phyloP scores from a whole-genome alignment of 2,113 vertebrate genomes.

The Sander lucioperca region DNA sequence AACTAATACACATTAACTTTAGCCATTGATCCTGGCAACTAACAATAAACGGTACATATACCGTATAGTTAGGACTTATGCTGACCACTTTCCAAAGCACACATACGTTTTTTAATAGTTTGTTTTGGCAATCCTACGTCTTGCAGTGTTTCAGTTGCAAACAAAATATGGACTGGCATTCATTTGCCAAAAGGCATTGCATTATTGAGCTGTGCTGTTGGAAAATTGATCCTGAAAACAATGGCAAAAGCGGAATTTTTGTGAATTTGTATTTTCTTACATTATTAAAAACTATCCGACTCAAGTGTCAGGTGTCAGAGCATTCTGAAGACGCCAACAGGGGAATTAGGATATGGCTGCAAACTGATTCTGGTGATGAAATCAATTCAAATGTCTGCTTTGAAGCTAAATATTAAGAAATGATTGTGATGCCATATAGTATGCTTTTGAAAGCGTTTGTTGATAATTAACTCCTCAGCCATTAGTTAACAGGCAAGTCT shows the following conservation, averaged over 20 bases:
- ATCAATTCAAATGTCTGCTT: neutral
- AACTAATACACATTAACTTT: neutral
- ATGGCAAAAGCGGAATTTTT: neutral
- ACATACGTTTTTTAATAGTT: neutral
- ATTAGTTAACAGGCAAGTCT: constrained; percentile 2
- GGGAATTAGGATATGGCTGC: neutral
- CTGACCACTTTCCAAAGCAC: neutral
- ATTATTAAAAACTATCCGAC: neutral
- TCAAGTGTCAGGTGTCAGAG: neutral
- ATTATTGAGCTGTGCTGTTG: neutral
- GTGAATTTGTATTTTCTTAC: neutral
- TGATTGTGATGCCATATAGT: neutral
- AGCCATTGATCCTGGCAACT: neutral
- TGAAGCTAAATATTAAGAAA: neutral
- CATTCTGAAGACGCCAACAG: neutral
- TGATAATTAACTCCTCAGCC: neutral
- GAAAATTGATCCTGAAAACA: neutral
- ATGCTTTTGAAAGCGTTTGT: constrained; percentile 10
- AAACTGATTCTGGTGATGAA: neutral
- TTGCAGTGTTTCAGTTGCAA: neutral
- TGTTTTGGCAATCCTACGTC: neutral
- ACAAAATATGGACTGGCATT: neutral
- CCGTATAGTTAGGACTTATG: neutral
- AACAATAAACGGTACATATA: neutral
- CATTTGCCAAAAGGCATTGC: neutral